phyloP scores from a whole-genome alignment of 2,113 vertebrate genomes.

The Dunckerocampus dactyliophorus region DNA sequence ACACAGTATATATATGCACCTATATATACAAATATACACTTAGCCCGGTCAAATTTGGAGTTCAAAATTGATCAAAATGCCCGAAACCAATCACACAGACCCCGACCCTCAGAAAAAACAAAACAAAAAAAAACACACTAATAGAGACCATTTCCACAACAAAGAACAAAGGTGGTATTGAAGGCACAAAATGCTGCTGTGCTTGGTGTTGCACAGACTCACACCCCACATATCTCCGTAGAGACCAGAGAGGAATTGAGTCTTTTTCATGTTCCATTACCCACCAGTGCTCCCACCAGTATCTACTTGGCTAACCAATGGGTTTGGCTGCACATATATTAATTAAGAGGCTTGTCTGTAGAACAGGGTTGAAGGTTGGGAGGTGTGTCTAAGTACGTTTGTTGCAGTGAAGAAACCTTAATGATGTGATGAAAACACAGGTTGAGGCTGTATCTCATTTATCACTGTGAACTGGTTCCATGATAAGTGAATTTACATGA shows the following conservation, averaged over 20 bases:
- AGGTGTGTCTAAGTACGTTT: no score
- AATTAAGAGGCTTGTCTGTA: no score
- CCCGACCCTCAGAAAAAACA: neutral
- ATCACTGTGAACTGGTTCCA: no score
- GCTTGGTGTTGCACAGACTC: constrained; percentile 34
- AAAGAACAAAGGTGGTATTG: neutral
- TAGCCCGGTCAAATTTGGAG: neutral
- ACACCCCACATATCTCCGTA: constrained; percentile 38
- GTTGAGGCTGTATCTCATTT: no score
- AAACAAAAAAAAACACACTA: neutral
- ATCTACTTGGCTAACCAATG: constrained; percentile 10
- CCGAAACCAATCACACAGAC: no score
- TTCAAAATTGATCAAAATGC: neutral
- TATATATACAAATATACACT: no score
- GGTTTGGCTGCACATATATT: constrained; percentile 31
- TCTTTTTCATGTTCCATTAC: constrained; percentile 63
- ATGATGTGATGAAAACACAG: no score
- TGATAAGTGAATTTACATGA: no score
- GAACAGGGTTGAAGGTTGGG: no score
- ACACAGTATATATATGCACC: no score
- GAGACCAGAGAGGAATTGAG: constrained; percentile 42
- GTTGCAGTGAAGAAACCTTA: no score
- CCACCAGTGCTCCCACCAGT: constrained; percentile 50
- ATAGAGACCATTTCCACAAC: neutral
- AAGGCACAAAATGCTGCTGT: constrained; percentile 22